Base-by-base conservation (phyloP, 2,113 vertebrate species). In the Rana temporaria region DNA sequence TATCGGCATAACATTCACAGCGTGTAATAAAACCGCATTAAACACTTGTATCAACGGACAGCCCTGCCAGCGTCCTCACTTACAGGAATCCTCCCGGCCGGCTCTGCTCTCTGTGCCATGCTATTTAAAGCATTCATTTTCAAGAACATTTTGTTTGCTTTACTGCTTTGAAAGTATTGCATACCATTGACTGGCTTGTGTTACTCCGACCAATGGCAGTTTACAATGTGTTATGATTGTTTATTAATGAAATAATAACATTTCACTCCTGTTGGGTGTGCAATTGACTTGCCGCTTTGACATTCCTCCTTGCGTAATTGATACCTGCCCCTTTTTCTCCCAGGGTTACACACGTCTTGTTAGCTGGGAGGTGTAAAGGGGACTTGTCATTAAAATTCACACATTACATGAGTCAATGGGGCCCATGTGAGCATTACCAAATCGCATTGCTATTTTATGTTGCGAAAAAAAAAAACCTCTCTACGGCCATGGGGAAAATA, bases 71-170 rank as follows among this genome's bases (percentile, higher is more conserved):
- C 12, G 6, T 55, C 75, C 75, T 65, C 75, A 32, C 63, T 67
- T 80, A 60, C 78, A 19, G 66, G 55, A 71, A 80, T 30, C 24
- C 19, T 26, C 4, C 3, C 6, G 19, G 30, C 56, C 7, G n/a
- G 19, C 24, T 73, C 24, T 19, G 55, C 17, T 15, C 17, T 26
- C 16, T n/a, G 52, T 62, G 78, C 78, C 78, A 69, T 69, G 66
- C 34, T 80, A 80, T 80, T 80, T n/a, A 34, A 52, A 79, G 52
- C 24, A 80, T 80, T 79, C 55, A 0, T 60, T 70, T 70, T 70
- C 55, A 70, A 6, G 78, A 70, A 70, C 78, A 70, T 48, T 79
- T 22, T 79, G 77, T 67, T 79, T 79, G 64, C 77, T 68, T 68
- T 22, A 42, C 26, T 68, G 8, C 76, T 66, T 63, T 56, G 52